Evolutionary conservation across 2,888 invertebrate genomes (phyloP), one percentile per base, ranked within the genome.

Genomic region (Arge pagana): DNA sequence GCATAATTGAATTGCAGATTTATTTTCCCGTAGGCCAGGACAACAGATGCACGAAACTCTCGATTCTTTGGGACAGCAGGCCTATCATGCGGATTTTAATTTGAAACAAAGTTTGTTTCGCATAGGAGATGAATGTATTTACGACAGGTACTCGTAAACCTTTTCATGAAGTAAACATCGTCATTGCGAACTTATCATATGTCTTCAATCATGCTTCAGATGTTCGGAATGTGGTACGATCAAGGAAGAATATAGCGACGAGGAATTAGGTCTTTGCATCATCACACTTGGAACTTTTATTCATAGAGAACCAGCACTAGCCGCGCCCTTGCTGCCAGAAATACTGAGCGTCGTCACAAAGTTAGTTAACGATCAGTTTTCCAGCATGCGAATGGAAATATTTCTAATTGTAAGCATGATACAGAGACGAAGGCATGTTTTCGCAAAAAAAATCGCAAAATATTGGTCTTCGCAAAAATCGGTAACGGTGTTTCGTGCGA

Each of bases 271-370:
- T 0, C 83, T 98, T 49, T 90, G 96, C 67, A 91, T 99, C 63
- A 92, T 97, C 40, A 90, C 90, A 57, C 79, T 99, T 58, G 93
- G 94, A 21, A 97, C 98, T 0, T 97, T 96, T 76, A 93, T 99
- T 57, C 96, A 98, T 71, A 83, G 98, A 16, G 97, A 98, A 76
- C 96, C 98, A 1, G 86, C 90, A 2, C 82, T 93, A 61, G 97
- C 98, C n/a, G 97, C 98, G 2, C 91, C 93, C 0, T 82, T 96
- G 67, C 78, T 99, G 56, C 95, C 97, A 0, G 92, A 96, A 64
- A 90, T 98, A 61, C 80, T 99, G 21, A 88, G 89, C 56, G 86
- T 89, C 56, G 93, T 96, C 18, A 88, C 93, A 52, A 91, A 90
- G 94, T 94, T 77, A 68, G 76, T 67, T 48, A 26, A n/a, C n/a